Base-by-base conservation (phyloP, 2,113 vertebrate species). In the human region DNA sequence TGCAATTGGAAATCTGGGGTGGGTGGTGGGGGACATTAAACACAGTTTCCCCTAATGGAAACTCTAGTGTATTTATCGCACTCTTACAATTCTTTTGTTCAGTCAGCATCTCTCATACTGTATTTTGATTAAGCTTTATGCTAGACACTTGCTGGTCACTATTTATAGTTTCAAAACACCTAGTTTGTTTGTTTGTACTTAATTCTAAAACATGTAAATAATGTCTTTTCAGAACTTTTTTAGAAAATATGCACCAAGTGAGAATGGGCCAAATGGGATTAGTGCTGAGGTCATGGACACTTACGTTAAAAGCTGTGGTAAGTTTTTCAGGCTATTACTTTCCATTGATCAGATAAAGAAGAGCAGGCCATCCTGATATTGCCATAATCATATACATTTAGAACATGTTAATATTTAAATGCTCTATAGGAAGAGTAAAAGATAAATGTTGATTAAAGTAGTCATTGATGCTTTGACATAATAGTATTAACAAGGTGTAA, bases 241-340 rank as follows among this genome's bases (percentile, higher is more conserved):
- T 98, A 99, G 99, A 96, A 99, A 99, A 96, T 98, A 99, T 0
- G 99, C 99, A 0, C 99, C 99, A 2, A 99, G 99, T 97, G 99
- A 99, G 89, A 99, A 99, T 52, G 99, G 99, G 0, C 99, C 99
- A 1, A 99, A 99, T 25, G 99, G 99, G 66, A 99, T 99, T 98
- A 99, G 99, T 76, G 98, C 99, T 1, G 99, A 99, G 92, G 99
- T 99, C 96, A 99, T 99, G 99, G 99, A 99, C 98, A 99, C 99
- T 0, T 99, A 99, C 0, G 99, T 99, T n/a, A 99, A 99, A 98
- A 99, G 99, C 98, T 99, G 99, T 68, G 99, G 99, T 99, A 97
- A 99, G 99, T 98, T 96, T 68, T 75, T 59, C 27, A 76, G 0
- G 72, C 17, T 45, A 22, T 12, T 3, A 35, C 4, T 3, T 55